phyloP scores from a whole-genome alignment of 2,888 invertebrate species.

The Ectemnius cavifrons region DNA sequence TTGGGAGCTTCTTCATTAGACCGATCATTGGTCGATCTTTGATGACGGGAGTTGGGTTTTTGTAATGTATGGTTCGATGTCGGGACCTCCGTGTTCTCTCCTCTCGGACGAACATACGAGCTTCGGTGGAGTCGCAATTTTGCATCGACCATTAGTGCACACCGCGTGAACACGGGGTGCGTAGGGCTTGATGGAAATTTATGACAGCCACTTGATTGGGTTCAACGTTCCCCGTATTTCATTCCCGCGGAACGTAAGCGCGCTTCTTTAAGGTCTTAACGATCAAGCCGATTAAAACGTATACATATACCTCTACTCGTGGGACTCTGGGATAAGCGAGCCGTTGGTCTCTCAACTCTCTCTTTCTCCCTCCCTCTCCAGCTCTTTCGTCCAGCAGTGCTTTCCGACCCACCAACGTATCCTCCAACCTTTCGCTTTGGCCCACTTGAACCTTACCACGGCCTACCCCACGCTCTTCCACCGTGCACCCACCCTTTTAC shows the following conservation, averaged over 20 bases:
- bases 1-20: not conserved
- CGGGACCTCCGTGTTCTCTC: slow-evolving; percentile 16
- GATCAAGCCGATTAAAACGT: slow-evolving; percentile 57
- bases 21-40: slow-evolving; percentile 1
- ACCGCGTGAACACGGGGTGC: slow-evolving; percentile 52
- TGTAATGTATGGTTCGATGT: slow-evolving; percentile 10
- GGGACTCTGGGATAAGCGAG: no score
- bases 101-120: slow-evolving; percentile 10
- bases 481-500: no score
- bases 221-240: slow-evolving; percentile 76
- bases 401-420: not conserved
- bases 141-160: slow-evolving; percentile 72
- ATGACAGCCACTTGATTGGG: slow-evolving; percentile 77
- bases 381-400: not conserved
- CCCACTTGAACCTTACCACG: not conserved
- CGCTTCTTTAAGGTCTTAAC: slow-evolving; percentile 48
- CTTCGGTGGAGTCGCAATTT: slow-evolving; percentile 64
- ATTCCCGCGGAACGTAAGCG: slow-evolving; percentile 60
- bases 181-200: slow-evolving; percentile 76
- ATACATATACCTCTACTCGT: slow-evolving; percentile 11
- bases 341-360: no score
- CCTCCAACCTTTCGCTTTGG: not conserved
- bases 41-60: not conserved
- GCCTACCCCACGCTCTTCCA: no score
- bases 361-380: no score